These are phyloP conservation scores for Hormiphora californensis DNA, from an alignment of 37 sponge, comb jelly and placozoan genomes.

Conservation along the genomic window DNA sequence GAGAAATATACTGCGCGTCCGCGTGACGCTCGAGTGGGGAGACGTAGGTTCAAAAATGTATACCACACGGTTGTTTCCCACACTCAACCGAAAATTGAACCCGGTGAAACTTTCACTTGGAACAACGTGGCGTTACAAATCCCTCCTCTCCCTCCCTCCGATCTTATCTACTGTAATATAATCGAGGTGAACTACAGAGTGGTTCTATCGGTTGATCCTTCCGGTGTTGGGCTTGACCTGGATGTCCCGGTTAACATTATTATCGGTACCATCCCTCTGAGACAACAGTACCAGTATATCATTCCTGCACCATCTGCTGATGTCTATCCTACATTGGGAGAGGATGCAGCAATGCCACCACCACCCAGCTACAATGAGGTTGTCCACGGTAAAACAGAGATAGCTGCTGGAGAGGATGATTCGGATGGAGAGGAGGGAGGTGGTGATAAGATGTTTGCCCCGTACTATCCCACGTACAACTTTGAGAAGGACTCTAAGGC, in stretches of 20 bases:
- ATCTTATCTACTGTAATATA: conserved; percentile 11
- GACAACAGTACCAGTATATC: conserved; percentile 15
- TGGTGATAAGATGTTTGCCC: not conserved
- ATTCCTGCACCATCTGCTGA: not conserved
- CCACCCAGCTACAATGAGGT: not conserved
- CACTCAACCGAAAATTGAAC: not conserved
- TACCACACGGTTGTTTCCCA: not conserved
- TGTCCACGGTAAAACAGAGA: not conserved
- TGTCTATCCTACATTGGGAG: too few relatives aligned
- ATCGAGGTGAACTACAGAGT: not conserved
- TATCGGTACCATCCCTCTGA: not conserved
- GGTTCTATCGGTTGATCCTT: not conserved
- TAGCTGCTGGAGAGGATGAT: not conserved
- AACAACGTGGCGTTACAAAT: not conserved
- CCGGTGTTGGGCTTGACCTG: not conserved
- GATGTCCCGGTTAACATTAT: not conserved
- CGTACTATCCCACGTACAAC: not conserved
- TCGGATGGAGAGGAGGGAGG: not conserved
- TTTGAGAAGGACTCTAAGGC: too few relatives aligned
- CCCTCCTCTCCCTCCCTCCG: not conserved
- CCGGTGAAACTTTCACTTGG: not conserved
- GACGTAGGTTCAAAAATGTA: too few relatives aligned
- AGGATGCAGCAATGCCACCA: not conserved
- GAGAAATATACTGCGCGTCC: not conserved
- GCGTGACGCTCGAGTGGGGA: not conserved